phyloP scores from a whole-genome alignment of 2,113 vertebrate species.

The Atlantisia rogersi region DNA sequence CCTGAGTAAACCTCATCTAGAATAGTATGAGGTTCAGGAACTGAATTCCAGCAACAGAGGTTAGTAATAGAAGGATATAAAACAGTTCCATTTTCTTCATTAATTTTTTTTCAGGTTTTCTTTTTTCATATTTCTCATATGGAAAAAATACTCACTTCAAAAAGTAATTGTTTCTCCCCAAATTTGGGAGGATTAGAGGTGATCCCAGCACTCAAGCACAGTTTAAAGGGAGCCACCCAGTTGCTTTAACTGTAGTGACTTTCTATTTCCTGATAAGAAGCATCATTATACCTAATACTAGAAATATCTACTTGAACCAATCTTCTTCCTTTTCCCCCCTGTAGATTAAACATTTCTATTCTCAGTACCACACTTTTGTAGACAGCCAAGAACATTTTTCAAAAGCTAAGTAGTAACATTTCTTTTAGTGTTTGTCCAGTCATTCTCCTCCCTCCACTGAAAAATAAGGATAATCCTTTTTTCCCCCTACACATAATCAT shows the following conservation, averaged over 20 bases:
- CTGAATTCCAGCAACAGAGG: not conserved
- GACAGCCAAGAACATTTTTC: not conserved
- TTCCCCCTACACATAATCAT: rapidly evolving
- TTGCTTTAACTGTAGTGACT: not conserved
- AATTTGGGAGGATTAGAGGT: not conserved
- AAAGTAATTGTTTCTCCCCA: not conserved
- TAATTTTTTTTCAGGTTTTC: not conserved
- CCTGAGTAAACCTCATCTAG: not conserved
- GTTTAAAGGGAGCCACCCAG: not conserved
- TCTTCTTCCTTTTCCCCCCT: not conserved
- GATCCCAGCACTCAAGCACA: not conserved
- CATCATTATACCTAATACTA: not conserved
- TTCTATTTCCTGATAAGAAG: not conserved
- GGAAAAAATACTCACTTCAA: not conserved
- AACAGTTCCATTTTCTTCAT: not conserved
- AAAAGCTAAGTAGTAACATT: not conserved
- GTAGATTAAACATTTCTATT: not conserved
- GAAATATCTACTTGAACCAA: not conserved
- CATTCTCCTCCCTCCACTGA: not conserved
- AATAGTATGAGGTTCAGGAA: not conserved
- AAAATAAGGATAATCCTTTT: not conserved
- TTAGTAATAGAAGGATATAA: not conserved
- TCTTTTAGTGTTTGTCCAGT: not conserved
- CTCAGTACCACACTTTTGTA: not conserved
- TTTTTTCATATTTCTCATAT: not conserved